Evolutionary conservation across 2,797 vertebrate genomes (phyloP), one percentile per base, ranked within the genome.

Genomic region (Pangasius mekongensis): DNA sequence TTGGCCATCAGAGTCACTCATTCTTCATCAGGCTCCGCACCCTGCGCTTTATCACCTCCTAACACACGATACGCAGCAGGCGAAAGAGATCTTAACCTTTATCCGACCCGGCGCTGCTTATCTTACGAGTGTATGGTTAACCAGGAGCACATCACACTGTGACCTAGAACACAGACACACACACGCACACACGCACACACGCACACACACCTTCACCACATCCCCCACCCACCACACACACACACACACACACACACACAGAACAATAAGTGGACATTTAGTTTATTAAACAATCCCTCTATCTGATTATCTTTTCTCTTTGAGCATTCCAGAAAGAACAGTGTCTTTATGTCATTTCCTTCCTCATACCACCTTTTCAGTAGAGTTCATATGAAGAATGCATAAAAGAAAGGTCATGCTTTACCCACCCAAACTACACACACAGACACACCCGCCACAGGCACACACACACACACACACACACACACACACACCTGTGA

Each of bases 121-220:
- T 89, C 88, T 89, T n/a, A 86, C 33, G 33, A 78, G 86, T 89
- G 60, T 86, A 89, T 89, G 88, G 80, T 89, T 89, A 89, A 89
- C 88, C 71, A 89, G 71, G 80, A 89, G 85, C 64, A 86, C 88
- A 89, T 84, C 88, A 86, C 69, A 77, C 73, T 56, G 73, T 88
- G 84, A 87, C 87, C 74, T 36, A 67, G 16, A 84, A 73, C 73
- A 43, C 43, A 43, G 43, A 43, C 43, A 43, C 43, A 43, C 43
- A 43, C 43, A 43, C 39, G 6, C 43, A 43, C 43, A 39, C 36
- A 7, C 43, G 0, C 43, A 43, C 43, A 43, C 43, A 43, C 43
- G 6, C 43, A 43, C 43, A 43, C 43, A 43, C 43, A 43, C 43
- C 43, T 43, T 43, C 43, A 7, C 43, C 43, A 43, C 43, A 43